phyloP scores from a whole-genome alignment of 2,888 invertebrate genomes.

The Peribatodes rhomboidaria region DNA sequence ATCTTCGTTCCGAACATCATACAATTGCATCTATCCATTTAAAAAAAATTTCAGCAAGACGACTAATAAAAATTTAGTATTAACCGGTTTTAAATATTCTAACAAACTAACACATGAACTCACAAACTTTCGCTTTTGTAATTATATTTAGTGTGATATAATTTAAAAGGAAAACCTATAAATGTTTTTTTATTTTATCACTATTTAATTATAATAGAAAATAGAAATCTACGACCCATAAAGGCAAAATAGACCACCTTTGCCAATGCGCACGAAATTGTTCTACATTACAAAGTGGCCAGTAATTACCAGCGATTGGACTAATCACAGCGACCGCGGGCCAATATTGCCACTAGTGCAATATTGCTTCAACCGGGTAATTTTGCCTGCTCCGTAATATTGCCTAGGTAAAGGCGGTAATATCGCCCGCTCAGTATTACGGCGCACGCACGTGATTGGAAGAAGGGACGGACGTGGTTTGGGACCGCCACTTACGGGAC shows the following conservation, averaged over 20 bases:
- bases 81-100: too few species aligned
- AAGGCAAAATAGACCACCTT: neutral
- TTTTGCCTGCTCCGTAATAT: constrained; percentile 47
- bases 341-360: constrained; percentile 46
- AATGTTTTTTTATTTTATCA: too few species aligned
- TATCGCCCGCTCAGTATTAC: constrained; percentile 33
- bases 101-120: too few species aligned
- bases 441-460: constrained; percentile 21
- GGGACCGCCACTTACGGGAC: neutral
- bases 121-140: too few species aligned
- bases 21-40: too few species aligned
- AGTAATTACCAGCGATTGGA: constrained; percentile 57
- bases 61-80: too few species aligned
- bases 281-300: constrained; percentile 51
- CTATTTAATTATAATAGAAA: neutral
- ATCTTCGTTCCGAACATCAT: too few species aligned
- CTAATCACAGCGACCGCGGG: constrained; percentile 54
- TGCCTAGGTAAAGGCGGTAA: constrained; percentile 42
- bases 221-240: neutral
- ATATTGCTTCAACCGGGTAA: constrained; percentile 41
- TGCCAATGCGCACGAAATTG: constrained; percentile 37
- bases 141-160: too few species aligned
- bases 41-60: too few species aligned
- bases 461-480: neutral
- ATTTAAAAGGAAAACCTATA: too few species aligned